phyloP scores from a whole-genome alignment of 2,797 vertebrate genomes.

The Tiaroga cobitis region DNA sequence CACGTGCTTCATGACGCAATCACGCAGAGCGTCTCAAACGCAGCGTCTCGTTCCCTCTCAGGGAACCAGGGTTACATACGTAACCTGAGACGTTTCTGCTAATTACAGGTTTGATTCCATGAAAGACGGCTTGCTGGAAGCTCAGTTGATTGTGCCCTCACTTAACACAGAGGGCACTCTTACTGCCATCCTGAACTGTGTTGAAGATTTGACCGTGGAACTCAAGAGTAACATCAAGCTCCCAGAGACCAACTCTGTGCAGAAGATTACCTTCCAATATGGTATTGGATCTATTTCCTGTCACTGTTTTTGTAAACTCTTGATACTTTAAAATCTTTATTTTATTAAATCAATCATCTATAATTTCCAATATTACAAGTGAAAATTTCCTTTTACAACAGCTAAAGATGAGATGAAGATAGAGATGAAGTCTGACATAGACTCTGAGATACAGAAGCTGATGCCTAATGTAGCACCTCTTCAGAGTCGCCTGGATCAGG shows the following conservation, averaged over 20 bases:
- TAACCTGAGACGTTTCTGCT: too few relatives aligned
- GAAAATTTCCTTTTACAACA: constrained; percentile 63
- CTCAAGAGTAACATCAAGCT: constrained; percentile 82
- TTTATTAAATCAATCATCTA: not conserved
- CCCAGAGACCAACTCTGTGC: constrained; percentile 76
- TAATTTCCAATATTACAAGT: not conserved
- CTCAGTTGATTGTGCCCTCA: constrained; percentile 81
- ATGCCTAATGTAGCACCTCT: constrained; percentile 69
- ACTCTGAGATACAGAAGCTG: constrained; percentile 78
- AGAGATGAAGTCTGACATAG: constrained; percentile 82
- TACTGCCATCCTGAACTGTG: constrained; percentile 76
- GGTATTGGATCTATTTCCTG: constrained; percentile 71
- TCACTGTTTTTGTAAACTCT: constrained; percentile 10
- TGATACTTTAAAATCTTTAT: not conserved
- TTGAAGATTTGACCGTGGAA: constrained; percentile 75
- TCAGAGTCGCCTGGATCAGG: constrained; percentile 67
- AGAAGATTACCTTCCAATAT: constrained; percentile 82
- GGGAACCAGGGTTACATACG: too few relatives aligned
- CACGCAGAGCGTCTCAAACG: too few relatives aligned
- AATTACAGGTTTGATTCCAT: constrained; percentile 76
- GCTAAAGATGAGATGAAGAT: constrained; percentile 84
- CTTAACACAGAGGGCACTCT: constrained; percentile 80
- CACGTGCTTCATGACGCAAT: too few relatives aligned
- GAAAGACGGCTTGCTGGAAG: constrained; percentile 77
- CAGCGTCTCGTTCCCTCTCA: too few relatives aligned